These are phyloP conservation scores for Cryptus viduatorius DNA, from an alignment of 2,888 invertebrate species.

Conservation along the genomic window DNA sequence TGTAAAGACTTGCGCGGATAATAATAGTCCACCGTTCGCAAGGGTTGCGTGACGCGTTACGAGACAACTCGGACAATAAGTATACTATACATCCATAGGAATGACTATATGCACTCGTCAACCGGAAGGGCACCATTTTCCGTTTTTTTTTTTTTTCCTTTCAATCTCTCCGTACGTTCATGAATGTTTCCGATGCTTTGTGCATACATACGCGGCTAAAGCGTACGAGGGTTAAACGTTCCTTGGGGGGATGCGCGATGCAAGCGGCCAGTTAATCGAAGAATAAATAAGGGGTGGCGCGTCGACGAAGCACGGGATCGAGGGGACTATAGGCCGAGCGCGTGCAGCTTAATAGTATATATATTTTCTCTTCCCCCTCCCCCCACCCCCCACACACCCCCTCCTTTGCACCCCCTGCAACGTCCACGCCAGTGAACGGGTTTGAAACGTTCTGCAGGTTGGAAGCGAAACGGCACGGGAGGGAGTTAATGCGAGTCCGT, in stretches of 20 bases:
- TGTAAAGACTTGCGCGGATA: constrained; percentile 27
- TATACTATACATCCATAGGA: constrained; percentile 37
- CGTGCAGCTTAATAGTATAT: constrained; percentile 58
- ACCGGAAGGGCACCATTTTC: constrained; percentile 24
- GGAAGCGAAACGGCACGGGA: constrained; percentile 68
- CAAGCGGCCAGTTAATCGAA: constrained; percentile 68
- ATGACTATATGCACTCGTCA: constrained; percentile 40
- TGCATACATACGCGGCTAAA: constrained; percentile 2
- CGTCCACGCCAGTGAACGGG: constrained; percentile 42
- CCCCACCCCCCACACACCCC: too few relatives aligned
- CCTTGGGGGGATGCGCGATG: constrained; percentile 53
- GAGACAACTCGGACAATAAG: constrained; percentile 37
- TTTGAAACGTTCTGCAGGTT: constrained; percentile 53
- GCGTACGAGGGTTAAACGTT: constrained; percentile 45
- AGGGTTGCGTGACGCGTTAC: constrained; percentile 52
- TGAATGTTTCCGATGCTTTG: constrained; percentile 19
- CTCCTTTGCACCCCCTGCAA: constrained; percentile 5
- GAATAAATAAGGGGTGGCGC: constrained; percentile 70
- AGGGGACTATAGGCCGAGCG: constrained; percentile 44
- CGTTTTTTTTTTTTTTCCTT: not conserved
- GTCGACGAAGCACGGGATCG: constrained; percentile 49
- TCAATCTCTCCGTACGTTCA: constrained; percentile 23
- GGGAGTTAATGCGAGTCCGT: constrained; percentile 81
- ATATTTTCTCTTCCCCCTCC: constrained; percentile 44
- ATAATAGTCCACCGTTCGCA: constrained; percentile 39